Evolutionary conservation across 2,113 vertebrate genomes (phyloP), one percentile per base, ranked within the genome.

Genomic region (Aegithalos caudatus): DNA sequence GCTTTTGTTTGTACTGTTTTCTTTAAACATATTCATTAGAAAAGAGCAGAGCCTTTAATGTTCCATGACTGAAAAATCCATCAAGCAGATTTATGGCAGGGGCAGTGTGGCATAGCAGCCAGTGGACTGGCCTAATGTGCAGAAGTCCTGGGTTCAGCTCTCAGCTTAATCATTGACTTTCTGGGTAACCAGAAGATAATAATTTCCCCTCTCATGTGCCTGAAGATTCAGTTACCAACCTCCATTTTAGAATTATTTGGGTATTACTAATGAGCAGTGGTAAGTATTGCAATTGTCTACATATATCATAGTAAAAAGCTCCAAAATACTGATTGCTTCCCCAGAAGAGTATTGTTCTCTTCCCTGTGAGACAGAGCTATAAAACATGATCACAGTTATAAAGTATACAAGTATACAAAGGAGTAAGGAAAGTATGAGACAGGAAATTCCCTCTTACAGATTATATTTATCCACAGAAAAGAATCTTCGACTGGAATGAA

Each of bases 21-120:
- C 90, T 95, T 96, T 90, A 96, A 94, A 94, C 54, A 80, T 94
- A 91, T 95, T 96, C 85, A 94, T 93, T 91, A 95, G 79, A 90
- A 69, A 94, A 88, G 90, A 95, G 74, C 92, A 91, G 69, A 78
- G 88, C 47, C 83, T 93, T 93, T 95, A 96, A 95, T 97, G 96
- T 95, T 93, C 81, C 93, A 95, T 95, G 96, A 95, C 93, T 80
- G 87, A 81, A 95, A 95, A 95, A 95, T 96, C 85, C 86, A 94
- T 95, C 94, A 95, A 73, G 91, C 40, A 88, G 95, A 97, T 97
- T 95, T 94, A 96, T 21, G 15, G 79, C 78, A 81, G 67, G 94
- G 67, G 87, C 87, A 88, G 62, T 22, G 90, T 94, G 96, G 96
- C 88, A 76, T 88, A 90, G 28, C 91, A 96, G 82, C 79, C 64